Evolutionary conservation across 2,113 vertebrate species (phyloP), one percentile per base, ranked within the genome.

Genomic region (Geothlypis trichas): DNA sequence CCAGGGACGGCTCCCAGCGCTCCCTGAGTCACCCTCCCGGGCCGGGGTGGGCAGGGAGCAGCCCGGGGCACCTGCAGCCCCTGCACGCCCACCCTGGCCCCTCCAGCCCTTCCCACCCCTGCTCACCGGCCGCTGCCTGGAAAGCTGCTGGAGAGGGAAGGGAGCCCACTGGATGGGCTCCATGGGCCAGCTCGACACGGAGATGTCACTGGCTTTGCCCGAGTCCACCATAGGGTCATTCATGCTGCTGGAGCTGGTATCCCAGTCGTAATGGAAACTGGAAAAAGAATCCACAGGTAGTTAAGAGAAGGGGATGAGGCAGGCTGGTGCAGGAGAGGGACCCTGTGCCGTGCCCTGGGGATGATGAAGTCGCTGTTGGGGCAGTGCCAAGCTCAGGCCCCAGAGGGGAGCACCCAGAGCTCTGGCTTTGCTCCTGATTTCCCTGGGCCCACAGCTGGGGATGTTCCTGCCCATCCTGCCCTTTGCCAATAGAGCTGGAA

Each of bases 161-260:
- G 99, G 99, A 4, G 97, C 98, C 99, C 99, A 99, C 49, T 98
- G 98, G 73, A 98, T 96, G 35, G 99, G 99, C 84, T 99, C 98
- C 69, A 97, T 96, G 8, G 99, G 98, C 99, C 99, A 99, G 61
- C 99, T 99, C 2, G 98, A 99, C 76, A 99, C 98, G 0, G 99
- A 99, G 47, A 99, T 97, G 66, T 99, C 98, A 0, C 99, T 99
- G 95, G 98, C 99, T 95, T 99, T 99, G 12, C 99, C 99, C 0
- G 99, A 99, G 96, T 99, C 99, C 58, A 98, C 88, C 97, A 98
- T 98, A 3, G 98, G 98, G 4, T 99, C 99, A 0, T 98, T 99
- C 84, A 98, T 51, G 94, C 98, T 99, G 97, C 97, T 95, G 46
- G 98, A 98, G 28, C 99, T 99, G 2, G 98, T 96, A 82, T 98